Evolutionary conservation across 2,797 vertebrate genomes (phyloP), one percentile per base, ranked within the genome.

Genomic region (Arremon aurantiirostris): DNA sequence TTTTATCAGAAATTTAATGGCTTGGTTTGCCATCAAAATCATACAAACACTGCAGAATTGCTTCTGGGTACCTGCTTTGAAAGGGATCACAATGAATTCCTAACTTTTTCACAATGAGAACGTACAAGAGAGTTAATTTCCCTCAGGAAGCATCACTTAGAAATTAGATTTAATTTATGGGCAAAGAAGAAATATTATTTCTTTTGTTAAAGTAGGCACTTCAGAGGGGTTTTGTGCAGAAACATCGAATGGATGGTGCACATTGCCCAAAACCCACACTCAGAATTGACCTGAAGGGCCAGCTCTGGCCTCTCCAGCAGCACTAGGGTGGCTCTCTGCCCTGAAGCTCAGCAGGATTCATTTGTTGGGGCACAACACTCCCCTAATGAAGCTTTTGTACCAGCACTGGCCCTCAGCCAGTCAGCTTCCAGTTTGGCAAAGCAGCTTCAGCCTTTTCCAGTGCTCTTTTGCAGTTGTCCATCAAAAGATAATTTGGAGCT

Each of bases 361-460:
- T 23, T 89, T 79, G 30, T 34, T 60, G 47, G 50, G 56, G 53
- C 6, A 8, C 57, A 78, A 35, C 6, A 1, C 16, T 86, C 32
- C 47, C 59, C 69, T 86, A 94, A 94, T 42, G 72, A 93, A 93
- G 91, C 61, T 81, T 94, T 90, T 86, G 63, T 71, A 91, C 57
- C 55, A 61, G 20, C 0, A 4, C 65, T 91, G 95, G 87, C 46
- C 39, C 22, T 39, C 46, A 46, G 85, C 85, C 90, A 81, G 57
- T 0, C 76, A 81, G 69, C 82, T 86, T 59, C 82, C 72, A 78
- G 18, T 44, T 8, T 78, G 35, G 72, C 61, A 90, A 71, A 61
- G 35, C 41, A 81, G 61, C 55, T 53, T 57, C 32, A 77, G 53
- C 4, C 44, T 46, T 77, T 71, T 63, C 21, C 37, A 85, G 32